Evolutionary conservation across 2,113 vertebrate genomes (phyloP).

Genomic region (Nesoenas mayeri): DNA sequence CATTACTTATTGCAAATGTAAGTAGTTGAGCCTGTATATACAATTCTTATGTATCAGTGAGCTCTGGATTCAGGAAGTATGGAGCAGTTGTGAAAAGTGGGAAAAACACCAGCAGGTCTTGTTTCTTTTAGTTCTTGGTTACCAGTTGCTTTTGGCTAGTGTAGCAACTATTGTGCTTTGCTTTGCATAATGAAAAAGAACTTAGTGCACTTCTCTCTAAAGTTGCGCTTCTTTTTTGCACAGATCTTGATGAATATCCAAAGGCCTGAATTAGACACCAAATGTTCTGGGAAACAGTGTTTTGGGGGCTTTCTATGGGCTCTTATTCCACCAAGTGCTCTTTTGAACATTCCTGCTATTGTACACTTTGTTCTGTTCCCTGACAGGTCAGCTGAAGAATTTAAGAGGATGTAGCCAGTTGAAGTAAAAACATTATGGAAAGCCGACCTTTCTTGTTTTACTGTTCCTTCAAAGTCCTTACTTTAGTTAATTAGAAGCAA

Average conservation of each 20-base stretch:
- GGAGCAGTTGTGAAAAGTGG: not conserved
- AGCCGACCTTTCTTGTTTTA: not conserved
- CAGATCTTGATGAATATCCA: not conserved
- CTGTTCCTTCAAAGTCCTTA: not conserved
- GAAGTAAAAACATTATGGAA: not conserved
- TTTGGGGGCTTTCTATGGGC: not conserved
- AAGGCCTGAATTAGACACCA: not conserved
- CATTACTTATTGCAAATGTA: not conserved
- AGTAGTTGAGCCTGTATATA: not conserved
- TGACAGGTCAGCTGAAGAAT: not conserved
- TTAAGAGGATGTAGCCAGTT: not conserved
- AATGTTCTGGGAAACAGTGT: not conserved
- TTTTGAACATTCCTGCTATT: not conserved
- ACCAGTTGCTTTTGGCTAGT: not conserved
- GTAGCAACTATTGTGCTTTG: not conserved
- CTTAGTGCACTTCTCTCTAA: not conserved
- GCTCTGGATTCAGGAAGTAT: not conserved
- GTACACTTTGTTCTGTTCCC: not conserved
- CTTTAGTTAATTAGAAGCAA: not conserved
- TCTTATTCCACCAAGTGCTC: not conserved
- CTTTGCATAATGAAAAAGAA: not conserved
- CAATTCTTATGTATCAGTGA: accelerated
- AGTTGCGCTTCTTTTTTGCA: accelerated
- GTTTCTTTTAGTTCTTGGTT: not conserved
- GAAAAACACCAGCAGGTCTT: not conserved